These are phyloP conservation scores for Aphidius ervi DNA, from an alignment of 1,140 invertebrate species.

Conservation along the genomic window DNA sequence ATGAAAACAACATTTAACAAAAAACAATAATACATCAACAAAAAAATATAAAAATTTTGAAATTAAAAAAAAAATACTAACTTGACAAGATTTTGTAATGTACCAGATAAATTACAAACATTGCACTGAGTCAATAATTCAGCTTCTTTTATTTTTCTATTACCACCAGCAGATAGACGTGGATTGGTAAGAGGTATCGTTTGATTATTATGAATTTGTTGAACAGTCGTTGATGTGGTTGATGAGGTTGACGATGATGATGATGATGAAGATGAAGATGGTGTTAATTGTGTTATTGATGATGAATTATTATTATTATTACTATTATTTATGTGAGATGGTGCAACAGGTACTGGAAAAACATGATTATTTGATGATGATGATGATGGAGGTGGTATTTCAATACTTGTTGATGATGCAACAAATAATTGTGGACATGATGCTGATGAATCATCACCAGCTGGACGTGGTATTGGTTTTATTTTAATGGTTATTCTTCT, in stretches of 20 bases:
- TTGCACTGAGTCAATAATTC: slow-evolving; percentile 59
- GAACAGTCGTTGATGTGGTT: background rate
- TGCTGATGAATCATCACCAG: slow-evolving; percentile 60
- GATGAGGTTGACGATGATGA: background rate
- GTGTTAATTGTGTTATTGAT: too few species aligned
- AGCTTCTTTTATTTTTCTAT: slow-evolving; percentile 44
- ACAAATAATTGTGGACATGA: slow-evolving; percentile 67
- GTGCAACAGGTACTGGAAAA: slow-evolving; percentile 48
- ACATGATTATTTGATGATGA: slow-evolving; percentile 27
- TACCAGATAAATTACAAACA: slow-evolving; percentile 62
- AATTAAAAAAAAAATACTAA: slow-evolving; percentile 39
- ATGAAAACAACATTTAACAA: slow-evolving; percentile 19
- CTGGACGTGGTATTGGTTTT: slow-evolving; percentile 74
- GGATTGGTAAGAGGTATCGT: slow-evolving; percentile 26
- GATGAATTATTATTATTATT: background rate
- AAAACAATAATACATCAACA: slow-evolving; percentile 2
- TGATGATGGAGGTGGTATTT: slow-evolving; percentile 54
- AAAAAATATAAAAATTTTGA: background rate
- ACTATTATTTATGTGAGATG: background rate
- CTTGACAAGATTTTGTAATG: slow-evolving; percentile 65
- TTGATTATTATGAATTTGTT: background rate
- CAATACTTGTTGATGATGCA: slow-evolving; percentile 66
- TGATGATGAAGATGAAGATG: slow-evolving; percentile 5
- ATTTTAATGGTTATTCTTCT: slow-evolving; percentile 77
- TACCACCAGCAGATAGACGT: slow-evolving; percentile 32